phyloP scores from a whole-genome alignment of 2,888 invertebrate species.

The Drosophila incognita region DNA sequence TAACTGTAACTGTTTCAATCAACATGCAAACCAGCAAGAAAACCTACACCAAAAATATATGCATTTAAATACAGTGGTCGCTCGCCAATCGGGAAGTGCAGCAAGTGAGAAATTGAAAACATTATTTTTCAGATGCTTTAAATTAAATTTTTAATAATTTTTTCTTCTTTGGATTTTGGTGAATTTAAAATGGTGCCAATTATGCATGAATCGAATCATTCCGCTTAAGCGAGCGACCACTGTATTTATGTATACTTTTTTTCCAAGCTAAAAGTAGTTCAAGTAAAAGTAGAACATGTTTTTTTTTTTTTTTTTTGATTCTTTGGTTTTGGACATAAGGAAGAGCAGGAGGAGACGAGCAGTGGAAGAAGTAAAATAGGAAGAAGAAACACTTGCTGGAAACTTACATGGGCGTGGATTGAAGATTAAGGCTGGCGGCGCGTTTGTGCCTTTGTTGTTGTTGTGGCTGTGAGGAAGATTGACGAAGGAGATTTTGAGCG shows the following conservation, averaged over 20 bases:
- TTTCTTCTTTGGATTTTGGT: background rate
- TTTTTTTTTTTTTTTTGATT: conserved; percentile 12
- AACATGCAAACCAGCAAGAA: conserved; percentile 72
- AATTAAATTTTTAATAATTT: background rate
- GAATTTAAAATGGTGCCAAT: background rate
- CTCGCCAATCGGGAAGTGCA: background rate
- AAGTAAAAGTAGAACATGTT: conserved; percentile 52
- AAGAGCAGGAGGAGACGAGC: conserved; percentile 15
- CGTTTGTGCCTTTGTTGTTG: conserved; percentile 63
- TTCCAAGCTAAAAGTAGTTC: conserved; percentile 48
- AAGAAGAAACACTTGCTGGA: background rate
- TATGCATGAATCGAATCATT: background rate
- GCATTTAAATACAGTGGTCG: conserved; percentile 10
- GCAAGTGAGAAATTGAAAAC: background rate
- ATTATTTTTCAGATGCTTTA: background rate
- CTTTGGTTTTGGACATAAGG: conserved; percentile 4
- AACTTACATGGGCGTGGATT: conserved; percentile 73
- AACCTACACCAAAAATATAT: conserved; percentile 66
- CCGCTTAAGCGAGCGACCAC: conserved; percentile 2
- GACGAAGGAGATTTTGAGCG: conserved; percentile 63
- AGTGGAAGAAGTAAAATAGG: background rate
- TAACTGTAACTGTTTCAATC: conserved; percentile 52
- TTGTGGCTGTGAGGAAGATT: conserved; percentile 45
- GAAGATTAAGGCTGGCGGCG: conserved; percentile 63
- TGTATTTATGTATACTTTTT: conserved; percentile 18